Percentiles rank a stretch among this genome's conserved stretches.
Conservation (phyloP, 2,113 vertebrate genomes). For the Muntiacus muntjak region DNA sequence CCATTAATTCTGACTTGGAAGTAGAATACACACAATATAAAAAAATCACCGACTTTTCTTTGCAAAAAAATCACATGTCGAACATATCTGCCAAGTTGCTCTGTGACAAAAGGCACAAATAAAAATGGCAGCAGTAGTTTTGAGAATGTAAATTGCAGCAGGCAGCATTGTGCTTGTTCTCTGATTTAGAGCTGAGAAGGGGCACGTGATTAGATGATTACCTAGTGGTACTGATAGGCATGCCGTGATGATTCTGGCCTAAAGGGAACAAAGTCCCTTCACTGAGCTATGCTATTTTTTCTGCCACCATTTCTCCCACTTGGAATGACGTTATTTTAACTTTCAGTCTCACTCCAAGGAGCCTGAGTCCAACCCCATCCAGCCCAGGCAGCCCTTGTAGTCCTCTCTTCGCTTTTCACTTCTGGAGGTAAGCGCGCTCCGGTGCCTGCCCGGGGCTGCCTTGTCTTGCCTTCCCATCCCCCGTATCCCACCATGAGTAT, state of each 20-base stretch:
- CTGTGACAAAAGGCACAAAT: constrained; percentile 41
- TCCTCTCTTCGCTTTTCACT: constrained; percentile 98
- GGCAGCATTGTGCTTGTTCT: constrained; percentile 12
- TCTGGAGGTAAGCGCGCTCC: constrained; percentile 96
- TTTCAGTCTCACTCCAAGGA: constrained; percentile 99
- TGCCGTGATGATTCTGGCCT: constrained; percentile 39
- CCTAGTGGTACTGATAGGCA: constrained; percentile 39
- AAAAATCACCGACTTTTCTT: neutral
- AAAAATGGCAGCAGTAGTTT: constrained; percentile 47
- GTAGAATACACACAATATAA: neutral
- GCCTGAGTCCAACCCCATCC: constrained; percentile 99
- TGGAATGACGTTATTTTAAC: constrained; percentile 93
- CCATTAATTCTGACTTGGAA: neutral
- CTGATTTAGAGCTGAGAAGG: neutral
- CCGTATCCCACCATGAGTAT: neutral
- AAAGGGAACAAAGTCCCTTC: constrained; percentile 33
- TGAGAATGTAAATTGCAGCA: constrained; percentile 25
- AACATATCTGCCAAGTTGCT: neutral
- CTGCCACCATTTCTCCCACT: constrained; percentile 77
- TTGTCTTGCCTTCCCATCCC: neutral
- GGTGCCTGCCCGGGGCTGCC: constrained; percentile 18
- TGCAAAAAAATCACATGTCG: neutral
- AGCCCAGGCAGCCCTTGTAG: constrained; percentile 99
- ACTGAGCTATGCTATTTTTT: constrained; percentile 63
- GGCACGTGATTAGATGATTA: constrained; percentile 18